Conservation (phyloP, 2,113 vertebrate genomes). For the cat (Felis catus) region F.catus_Fca126_mat1.0 CM031415.1:199035001-199035500, state of each 20-base stretch:
- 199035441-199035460: background rate
- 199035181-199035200: accelerated
- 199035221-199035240: too few relatives aligned
- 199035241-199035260: background rate
- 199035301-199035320: background rate
- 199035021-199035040: background rate
- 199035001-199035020: background rate
- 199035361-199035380: background rate
- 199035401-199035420: background rate
- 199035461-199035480: background rate
- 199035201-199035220: background rate
- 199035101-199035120: background rate
- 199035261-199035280: background rate
- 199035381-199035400: background rate
- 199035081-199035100: background rate
- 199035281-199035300: accelerated
- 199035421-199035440: background rate
- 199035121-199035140: too few relatives aligned
- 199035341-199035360: background rate
- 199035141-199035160: accelerated
- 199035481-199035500: too few relatives aligned
- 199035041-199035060: background rate
- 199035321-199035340: background rate
- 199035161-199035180: background rate
- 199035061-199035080: background rate